phyloP scores from a whole-genome alignment of 2,113 vertebrate genomes.

The Istiophorus platypterus region DNA sequence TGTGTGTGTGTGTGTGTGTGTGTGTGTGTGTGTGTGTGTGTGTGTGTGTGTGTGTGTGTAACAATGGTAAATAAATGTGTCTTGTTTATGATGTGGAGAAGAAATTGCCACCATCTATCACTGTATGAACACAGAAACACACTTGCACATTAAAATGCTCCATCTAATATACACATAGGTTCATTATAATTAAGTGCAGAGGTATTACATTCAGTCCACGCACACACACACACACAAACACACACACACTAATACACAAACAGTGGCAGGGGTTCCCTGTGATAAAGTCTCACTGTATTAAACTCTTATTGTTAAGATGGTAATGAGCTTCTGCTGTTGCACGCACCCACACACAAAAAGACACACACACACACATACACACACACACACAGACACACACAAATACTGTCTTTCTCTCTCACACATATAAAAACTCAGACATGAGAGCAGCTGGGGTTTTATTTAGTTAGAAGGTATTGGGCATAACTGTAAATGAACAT shows the following conservation, averaged over 20 bases:
- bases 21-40: background rate
- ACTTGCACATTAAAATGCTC: background rate
- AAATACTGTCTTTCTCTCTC: too few species aligned
- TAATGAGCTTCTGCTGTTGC: slow-evolving; percentile 2
- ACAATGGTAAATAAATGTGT: background rate
- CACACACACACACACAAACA: background rate
- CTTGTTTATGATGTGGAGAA: slow-evolving; percentile 1
- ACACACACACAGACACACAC: too few species aligned
- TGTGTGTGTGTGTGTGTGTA: background rate
- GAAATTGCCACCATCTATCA: slow-evolving; percentile 2
- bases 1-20: background rate
- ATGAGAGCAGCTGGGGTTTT: slow-evolving; percentile 22
- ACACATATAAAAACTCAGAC: background rate
- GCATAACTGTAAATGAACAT: background rate
- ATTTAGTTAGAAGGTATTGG: slow-evolving; percentile 4
- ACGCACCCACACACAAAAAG: slow-evolving; percentile 23
- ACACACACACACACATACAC: background rate
- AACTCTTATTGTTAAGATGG: slow-evolving; percentile 10
- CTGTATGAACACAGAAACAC: background rate
- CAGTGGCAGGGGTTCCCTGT: background rate
- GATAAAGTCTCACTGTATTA: background rate
- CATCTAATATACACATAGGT: background rate
- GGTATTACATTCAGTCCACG: background rate
- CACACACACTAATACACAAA: slow-evolving; percentile 1
- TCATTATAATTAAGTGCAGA: slow-evolving; percentile 26